Percentiles rank a stretch among this genome's conserved stretches.
phyloP scores from a whole-genome alignment of 2,113 vertebrate species.

The Acrocephalus arundinaceus region DNA sequence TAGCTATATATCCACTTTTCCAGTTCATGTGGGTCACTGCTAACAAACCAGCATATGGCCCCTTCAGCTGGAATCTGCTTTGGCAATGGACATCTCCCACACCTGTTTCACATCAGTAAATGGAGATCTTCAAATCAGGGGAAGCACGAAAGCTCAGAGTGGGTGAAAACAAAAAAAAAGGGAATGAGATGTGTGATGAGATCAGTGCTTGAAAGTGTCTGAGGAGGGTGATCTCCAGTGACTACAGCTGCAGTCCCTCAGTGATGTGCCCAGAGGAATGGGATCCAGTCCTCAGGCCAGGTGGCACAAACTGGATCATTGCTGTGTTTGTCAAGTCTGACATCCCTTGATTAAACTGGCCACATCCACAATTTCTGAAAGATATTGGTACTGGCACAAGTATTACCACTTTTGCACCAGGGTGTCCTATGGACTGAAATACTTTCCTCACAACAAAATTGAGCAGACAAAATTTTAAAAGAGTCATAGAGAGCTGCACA shows the following conservation, averaged over 20 bases:
- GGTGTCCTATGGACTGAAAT: background rate
- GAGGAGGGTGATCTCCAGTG: background rate
- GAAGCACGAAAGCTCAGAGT: background rate
- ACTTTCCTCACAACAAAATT: background rate
- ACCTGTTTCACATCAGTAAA: background rate
- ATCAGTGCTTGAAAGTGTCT: rapidly evolving
- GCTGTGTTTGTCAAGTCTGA: background rate
- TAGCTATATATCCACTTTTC: background rate
- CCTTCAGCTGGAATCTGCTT: background rate
- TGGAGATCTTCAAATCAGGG: rapidly evolving
- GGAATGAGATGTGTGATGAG: background rate
- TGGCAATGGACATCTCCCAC: background rate
- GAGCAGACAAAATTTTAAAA: background rate
- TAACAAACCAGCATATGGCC: background rate
- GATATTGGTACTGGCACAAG: background rate
- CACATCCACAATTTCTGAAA: rapidly evolving
- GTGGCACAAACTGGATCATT: background rate
- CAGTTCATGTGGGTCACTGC: background rate
- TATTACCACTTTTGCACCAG: background rate
- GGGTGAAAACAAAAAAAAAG: background rate
- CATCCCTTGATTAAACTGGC: background rate
- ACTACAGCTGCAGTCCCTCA: background rate
- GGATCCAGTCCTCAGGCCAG: rapidly evolving
- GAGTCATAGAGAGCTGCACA: background rate
- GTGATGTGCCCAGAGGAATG: background rate